phyloP scores from a whole-genome alignment of 1,140 invertebrate genomes.

The Zaprionus ornatus region DNA sequence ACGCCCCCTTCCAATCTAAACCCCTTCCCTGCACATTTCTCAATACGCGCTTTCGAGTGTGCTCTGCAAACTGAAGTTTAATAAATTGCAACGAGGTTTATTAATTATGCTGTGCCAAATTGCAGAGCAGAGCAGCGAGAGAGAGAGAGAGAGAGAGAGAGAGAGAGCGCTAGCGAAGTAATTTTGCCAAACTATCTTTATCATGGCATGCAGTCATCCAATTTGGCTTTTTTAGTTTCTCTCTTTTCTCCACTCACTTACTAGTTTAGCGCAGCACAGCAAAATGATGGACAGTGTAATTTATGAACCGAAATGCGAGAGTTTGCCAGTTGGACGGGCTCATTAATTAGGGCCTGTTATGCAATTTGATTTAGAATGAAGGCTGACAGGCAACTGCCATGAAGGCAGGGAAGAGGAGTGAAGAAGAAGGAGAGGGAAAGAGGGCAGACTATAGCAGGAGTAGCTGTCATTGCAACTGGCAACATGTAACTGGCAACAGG shows the following conservation, averaged over 20 bases:
- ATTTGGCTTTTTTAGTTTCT: not conserved
- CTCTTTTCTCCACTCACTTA: not conserved
- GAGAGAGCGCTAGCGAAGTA: not conserved
- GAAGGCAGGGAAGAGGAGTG: not conserved
- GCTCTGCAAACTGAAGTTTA: not conserved
- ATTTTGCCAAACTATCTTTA: constrained; percentile 1
- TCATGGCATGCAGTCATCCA: not conserved
- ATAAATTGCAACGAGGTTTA: constrained; percentile 2
- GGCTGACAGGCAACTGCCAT: constrained; percentile 18
- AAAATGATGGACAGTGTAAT: constrained; percentile 39
- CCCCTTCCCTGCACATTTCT: not conserved
- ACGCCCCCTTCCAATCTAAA: not conserved
- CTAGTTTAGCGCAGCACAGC: constrained; percentile 8
- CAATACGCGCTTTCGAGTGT: not conserved
- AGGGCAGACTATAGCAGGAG: not conserved
- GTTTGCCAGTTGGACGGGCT: not conserved
- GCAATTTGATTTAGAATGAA: constrained; percentile 37
- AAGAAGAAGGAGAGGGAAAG: not conserved
- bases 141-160: no score
- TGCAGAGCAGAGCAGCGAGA: not conserved
- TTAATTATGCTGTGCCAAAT: constrained; percentile 4
- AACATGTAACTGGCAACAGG: not conserved
- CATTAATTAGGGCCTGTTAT: constrained; percentile 47
- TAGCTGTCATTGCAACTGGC: not conserved
- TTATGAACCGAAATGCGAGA: constrained; percentile 28